Evolutionary conservation across 2,797 vertebrate species (phyloP).

Genomic region (Prionace glauca): DNA sequence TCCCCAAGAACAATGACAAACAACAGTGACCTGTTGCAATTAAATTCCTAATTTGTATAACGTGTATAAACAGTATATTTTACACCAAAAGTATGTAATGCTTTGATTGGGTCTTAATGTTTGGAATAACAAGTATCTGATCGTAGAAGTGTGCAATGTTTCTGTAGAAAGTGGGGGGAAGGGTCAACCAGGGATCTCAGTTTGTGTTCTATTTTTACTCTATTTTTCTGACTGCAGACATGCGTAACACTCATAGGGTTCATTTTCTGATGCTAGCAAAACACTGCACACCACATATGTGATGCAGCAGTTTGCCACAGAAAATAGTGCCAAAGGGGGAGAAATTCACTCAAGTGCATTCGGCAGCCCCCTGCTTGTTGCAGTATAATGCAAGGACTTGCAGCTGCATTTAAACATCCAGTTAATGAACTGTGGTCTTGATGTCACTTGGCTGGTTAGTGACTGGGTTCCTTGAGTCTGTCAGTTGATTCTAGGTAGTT

Average conservation of each 20-base stretch:
- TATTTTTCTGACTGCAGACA: background rate
- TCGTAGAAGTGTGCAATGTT: background rate
- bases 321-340: too few relatives aligned
- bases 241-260: too few relatives aligned
- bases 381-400: too few relatives aligned
- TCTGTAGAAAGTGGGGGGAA: background rate
- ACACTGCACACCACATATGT: too few relatives aligned
- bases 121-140: background rate
- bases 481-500: background rate
- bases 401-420: too few relatives aligned
- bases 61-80: background rate
- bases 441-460: background rate
- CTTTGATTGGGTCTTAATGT: background rate
- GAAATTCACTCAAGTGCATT: too few relatives aligned
- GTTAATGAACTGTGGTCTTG: too few relatives aligned
- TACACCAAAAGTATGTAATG: background rate
- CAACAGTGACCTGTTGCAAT: background rate
- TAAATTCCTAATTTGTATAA: background rate
- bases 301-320: too few relatives aligned
- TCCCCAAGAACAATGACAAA: background rate
- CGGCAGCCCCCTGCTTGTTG: too few relatives aligned
- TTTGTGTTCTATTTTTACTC: background rate
- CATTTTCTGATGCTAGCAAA: too few relatives aligned
- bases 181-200: background rate
- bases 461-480: background rate